Percentiles rank a stretch among this genome's conserved stretches.
Conservation (phyloP, 2,888 invertebrate species). For the Drosophila anceps region DNA sequence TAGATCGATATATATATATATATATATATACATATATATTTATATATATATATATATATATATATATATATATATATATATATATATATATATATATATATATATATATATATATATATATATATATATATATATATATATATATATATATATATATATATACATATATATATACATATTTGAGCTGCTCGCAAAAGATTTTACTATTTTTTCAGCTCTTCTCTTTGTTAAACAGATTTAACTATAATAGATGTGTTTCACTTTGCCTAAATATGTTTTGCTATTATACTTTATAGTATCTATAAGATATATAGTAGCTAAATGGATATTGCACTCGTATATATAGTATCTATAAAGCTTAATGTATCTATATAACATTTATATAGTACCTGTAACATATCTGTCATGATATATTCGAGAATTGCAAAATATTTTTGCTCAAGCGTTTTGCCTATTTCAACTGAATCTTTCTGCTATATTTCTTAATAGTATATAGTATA, state of each 20-base stretch:
- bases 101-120: conserved; percentile 24
- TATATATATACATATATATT: no score
- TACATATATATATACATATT: neutral
- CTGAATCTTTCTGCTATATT: no score
- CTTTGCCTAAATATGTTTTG: neutral
- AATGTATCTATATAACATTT: no score
- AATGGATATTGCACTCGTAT: no score
- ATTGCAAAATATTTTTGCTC: no score
- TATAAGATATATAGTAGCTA: neutral
- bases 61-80: conserved; percentile 35
- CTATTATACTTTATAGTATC: neutral
- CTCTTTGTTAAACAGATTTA: no score
- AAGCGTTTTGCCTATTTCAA: no score
- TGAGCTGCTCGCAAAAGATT: neutral
- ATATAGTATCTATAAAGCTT: no score
- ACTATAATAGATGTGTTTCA: no score
- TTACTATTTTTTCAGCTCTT: neutral
- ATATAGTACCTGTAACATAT: no score
- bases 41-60: neutral
- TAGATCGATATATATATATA: neutral
- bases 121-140: conserved; percentile 22
- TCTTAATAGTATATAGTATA: no score
- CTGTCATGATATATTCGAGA: no score
- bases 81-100: conserved; percentile 3
- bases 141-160: neutral